Evolutionary conservation across 30 jellyfish, hydroid and myxozoan species (phyloP).

Genomic region (Nemopilema nomurai): DNA sequence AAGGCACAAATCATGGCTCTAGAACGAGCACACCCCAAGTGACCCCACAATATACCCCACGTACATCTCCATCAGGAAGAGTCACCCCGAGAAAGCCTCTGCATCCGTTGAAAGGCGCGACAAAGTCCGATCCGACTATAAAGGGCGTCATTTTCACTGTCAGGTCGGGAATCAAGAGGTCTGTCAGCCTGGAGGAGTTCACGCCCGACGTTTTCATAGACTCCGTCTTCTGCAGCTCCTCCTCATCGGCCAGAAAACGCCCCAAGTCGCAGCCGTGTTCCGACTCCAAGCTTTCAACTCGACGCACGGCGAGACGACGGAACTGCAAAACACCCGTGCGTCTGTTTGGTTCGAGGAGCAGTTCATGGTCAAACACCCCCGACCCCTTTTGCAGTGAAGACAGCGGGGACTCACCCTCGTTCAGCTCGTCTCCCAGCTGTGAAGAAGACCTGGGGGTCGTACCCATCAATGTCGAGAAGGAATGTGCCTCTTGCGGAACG

Average conservation of each 20-base stretch:
- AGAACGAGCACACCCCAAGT: background rate
- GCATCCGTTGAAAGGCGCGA: slow-evolving; percentile 75
- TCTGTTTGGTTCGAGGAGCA: slow-evolving; percentile 32
- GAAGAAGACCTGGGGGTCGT: slow-evolving; percentile 59
- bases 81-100: slow-evolving; percentile 82
- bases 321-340: slow-evolving; percentile 78
- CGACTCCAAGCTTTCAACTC: slow-evolving; percentile 48
- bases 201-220: slow-evolving; percentile 70
- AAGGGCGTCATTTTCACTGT: slow-evolving; percentile 75
- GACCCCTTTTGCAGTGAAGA: slow-evolving; percentile 62
- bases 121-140: slow-evolving; percentile 66
- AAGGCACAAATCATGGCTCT: background rate
- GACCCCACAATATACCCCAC: slow-evolving; percentile 59
- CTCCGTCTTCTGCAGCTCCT: slow-evolving; percentile 39
- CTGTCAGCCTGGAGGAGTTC: slow-evolving; percentile 61
- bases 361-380: slow-evolving; percentile 42
- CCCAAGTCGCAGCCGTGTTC: slow-evolving; percentile 72
- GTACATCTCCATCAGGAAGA: slow-evolving; percentile 45
- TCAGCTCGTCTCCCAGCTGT: slow-evolving; percentile 56
- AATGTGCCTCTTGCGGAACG: slow-evolving; percentile 86
- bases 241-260: slow-evolving; percentile 42
- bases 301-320: slow-evolving; percentile 58
- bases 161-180: slow-evolving; percentile 63
- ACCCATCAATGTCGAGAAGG: slow-evolving; percentile 79
- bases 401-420: slow-evolving; percentile 46